Base-by-base conservation (phyloP, 2,888 invertebrate genomes). In the Agrotis clavis region DNA sequence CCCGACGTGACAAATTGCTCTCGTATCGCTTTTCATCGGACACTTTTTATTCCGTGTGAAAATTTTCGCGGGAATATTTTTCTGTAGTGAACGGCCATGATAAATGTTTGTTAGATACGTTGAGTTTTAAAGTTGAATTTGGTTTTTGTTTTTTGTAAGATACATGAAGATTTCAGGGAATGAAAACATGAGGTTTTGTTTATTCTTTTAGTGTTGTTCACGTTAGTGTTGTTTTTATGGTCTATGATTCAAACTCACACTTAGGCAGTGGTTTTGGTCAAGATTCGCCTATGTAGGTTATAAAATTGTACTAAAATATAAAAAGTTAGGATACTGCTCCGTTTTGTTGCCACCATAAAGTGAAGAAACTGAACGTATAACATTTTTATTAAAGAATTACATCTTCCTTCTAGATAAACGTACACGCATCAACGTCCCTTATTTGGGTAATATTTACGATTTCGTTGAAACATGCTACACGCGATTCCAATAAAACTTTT, bases 401-500 rank as follows among this genome's bases (percentile, higher is more conserved):
- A 81, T 73, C 68, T 85, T 67, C 47, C 64, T 78, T 78, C 61
- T 41, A 65, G 72, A 77, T 72, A 82, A 73, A 73, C 67, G 75
- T 68, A 74, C 62, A 69, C 59, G 74, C 64, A 81, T 81, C 73
- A 73, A 81, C 82, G 81, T 84, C 83, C 86, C 87, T 86, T 87
- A 90, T 91, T 92, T 88, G 89, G 86, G 79, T 81, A 88, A 90
- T 92, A 92, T 94, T 93, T 93, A 92, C 87, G 91, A 90, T 85
- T 90, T 88, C 87, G 87, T 87, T 83, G 89, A 89, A 91, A 88
- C 83, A 88, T 86, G 84, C 84, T 84, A 76, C 85, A 86, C 87
- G 83, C 89, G 86, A 89, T 86, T 71, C 84, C 82, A 87, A 88
- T 92, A 90, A 91, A 90, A 88, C 48, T 90, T 94, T 94, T 94